Evolutionary conservation across 2,888 invertebrate genomes (phyloP), one percentile per base, ranked within the genome.

Genomic region (Baronia brevicornis): DNA sequence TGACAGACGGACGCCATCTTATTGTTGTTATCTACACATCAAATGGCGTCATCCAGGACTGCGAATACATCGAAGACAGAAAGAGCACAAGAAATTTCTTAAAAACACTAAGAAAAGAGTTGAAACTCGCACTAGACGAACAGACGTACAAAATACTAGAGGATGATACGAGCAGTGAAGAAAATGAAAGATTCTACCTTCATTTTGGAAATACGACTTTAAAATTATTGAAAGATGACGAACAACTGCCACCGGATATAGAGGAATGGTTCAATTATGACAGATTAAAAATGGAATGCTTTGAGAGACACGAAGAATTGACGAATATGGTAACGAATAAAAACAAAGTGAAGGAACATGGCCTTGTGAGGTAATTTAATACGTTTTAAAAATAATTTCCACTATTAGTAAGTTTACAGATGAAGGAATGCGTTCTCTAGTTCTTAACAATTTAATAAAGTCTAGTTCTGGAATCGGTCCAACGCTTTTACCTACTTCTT

Each of bases 1-100:
- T 91, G 44, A 87, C 89, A n/a, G 89, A 90, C 56, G 90, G 90
- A 34, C 78, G 80, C 48, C 88, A 88, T 67, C 86, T 91, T 63
- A 86, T 91, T 25, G 91, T 91, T 70, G 67, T 90, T 17, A 90
- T 91, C 46, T 90, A 90, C 78, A 78, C 87, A 30, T 84, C 84
- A 50, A 79, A 84, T 51, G 85, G 87, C 48, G 74, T 66, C 35
- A 71, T 91, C 3, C 84, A 87, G 57, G 91, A 91, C 70, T 91
- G 91, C 65, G 91, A 91, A 61, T 88, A 87, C 58, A 73, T 90
- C 32, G 77, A 85, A 2, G 86, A 88, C 46, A 65, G 67, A 14
- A 79, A 72, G 60, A 71, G 85, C 20, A 85, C 88, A 0, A 72
- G 78, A 58, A 78, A 86, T 50, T 91, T 91, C 69, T 67, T 89